Evolutionary conservation across 1,140 invertebrate genomes (phyloP), one percentile per base, ranked within the genome.

Genomic region (Mizuhopecten yessoensis): DNA sequence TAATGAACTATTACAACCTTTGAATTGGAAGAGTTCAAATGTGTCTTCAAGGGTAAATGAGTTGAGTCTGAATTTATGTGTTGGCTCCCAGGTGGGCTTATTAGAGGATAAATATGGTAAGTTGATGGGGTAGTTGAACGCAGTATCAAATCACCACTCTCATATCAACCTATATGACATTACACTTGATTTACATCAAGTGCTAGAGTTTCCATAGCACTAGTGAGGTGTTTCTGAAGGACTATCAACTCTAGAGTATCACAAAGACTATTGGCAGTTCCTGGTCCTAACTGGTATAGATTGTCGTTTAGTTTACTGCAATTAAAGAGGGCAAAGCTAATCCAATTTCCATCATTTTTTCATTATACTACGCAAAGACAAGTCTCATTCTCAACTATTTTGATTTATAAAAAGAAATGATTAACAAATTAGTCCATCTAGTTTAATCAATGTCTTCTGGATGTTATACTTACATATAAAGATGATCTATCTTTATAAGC

Each of bases 101-200:
- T n/a, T n/a, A n/a, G n/a, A n/a, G n/a, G n/a, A n/a, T n/a, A n/a
- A n/a, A n/a, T n/a, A n/a, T n/a, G n/a, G n/a, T 75, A 29, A 9
- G n/a, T 7, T 29, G 57, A 75, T 75, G n/a, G 17, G 57, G n/a
- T n/a, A 75, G 57, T 75, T n/a, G 11, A 75, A 75, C 2, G 23
- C 57, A 5, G 57, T 75, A 75, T 75, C 57, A 75, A 75, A 75
- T 75, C 57, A 75, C 57, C 57, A 75, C 57, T 29, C 57, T 3
- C 3, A n/a, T 5, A 75, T 23, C 23, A 29, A 75, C 9, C 42
- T 29, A 75, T 75, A n/a, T 75, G 57, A 75, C 17, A 75, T 75
- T n/a, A 75, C 57, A 75, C 5, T 5, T 75, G 57, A 75, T 75
- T 75, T 29, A 75, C 11, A n/a, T 75, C 57, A 75, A 75, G 57